phyloP scores from a whole-genome alignment of 1,140 invertebrate genomes.

The Pseudomyrmex cubaensis region DNA sequence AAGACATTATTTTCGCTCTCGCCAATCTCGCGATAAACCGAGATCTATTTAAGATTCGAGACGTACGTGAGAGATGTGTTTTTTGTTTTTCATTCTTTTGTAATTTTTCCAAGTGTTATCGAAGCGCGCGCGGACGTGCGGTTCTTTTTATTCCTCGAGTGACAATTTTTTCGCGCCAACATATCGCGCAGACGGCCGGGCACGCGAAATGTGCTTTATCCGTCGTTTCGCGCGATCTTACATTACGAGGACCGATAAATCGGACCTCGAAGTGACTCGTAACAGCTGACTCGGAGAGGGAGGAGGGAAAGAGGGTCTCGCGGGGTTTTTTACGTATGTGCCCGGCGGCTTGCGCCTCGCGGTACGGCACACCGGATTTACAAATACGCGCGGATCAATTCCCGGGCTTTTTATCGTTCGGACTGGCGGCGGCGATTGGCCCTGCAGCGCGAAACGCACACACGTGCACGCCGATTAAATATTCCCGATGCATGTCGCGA shows the following conservation, averaged over 20 bases:
- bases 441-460: background rate
- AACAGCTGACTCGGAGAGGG: slow-evolving; percentile 49
- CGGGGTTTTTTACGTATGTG: slow-evolving; percentile 37
- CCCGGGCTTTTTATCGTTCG: slow-evolving; percentile 64
- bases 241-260: slow-evolving; percentile 63
- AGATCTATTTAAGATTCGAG: no score
- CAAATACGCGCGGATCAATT: slow-evolving; percentile 76
- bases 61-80: no score
- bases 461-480: slow-evolving; percentile 51
- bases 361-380: slow-evolving; percentile 64
- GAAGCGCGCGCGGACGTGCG: background rate
- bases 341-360: slow-evolving; percentile 48
- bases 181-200: background rate
- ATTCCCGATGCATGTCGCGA: slow-evolving; percentile 56
- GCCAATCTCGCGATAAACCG: no score
- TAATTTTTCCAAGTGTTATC: background rate
- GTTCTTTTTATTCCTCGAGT: background rate
- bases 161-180: background rate
- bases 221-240: slow-evolving; percentile 26
- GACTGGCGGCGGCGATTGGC: slow-evolving; percentile 56
- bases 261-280: slow-evolving; percentile 69
- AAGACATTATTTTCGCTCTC: no score
- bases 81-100: no score
- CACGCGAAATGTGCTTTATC: slow-evolving; percentile 13
- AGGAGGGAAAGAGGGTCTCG: background rate